These are phyloP conservation scores for Serrognathus titanus DNA, from an alignment of 2,888 invertebrate species.

Conservation along the genomic window DNA sequence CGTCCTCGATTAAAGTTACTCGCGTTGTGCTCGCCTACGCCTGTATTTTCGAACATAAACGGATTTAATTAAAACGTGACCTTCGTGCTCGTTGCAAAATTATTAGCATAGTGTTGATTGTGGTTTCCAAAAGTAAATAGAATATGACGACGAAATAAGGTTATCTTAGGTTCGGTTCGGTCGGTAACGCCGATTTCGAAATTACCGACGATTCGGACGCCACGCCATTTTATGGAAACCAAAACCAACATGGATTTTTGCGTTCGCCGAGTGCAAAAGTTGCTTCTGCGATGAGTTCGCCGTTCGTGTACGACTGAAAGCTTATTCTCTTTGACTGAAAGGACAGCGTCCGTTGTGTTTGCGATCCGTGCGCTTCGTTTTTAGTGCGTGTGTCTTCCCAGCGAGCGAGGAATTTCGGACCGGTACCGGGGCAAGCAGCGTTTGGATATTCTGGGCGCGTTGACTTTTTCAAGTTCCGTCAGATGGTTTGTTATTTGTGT, in stretches of 20 bases:
- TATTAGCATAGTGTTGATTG: no score
- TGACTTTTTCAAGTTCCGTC: conserved; percentile 12
- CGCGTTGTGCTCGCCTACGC: no score
- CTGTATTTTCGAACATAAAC: no score
- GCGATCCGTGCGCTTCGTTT: no score
- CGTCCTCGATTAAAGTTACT: no score
- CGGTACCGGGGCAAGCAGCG: conserved; percentile 9
- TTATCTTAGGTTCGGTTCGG: no score
- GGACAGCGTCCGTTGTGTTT: neutral
- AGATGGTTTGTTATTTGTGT: conserved; percentile 8
- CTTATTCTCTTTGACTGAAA: no score
- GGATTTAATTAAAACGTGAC: no score
- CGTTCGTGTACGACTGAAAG: conserved; percentile 7
- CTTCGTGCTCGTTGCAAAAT: no score
- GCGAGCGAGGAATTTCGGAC: conserved; percentile 14
- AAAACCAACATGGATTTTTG: conserved; percentile 23
- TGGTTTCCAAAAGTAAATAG: neutral
- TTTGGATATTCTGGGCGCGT: conserved; percentile 4
- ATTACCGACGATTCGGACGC: conserved; percentile 28
- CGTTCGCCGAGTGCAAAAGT: conserved; percentile 9
- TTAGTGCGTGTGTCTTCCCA: neutral
- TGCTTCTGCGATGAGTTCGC: conserved; percentile 9
- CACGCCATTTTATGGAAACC: conserved; percentile 38
- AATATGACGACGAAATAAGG: neutral
- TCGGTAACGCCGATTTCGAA: no score